Evolutionary conservation across 2,888 invertebrate genomes (phyloP).

Genomic region (Limnephilus lunatus): DNA sequence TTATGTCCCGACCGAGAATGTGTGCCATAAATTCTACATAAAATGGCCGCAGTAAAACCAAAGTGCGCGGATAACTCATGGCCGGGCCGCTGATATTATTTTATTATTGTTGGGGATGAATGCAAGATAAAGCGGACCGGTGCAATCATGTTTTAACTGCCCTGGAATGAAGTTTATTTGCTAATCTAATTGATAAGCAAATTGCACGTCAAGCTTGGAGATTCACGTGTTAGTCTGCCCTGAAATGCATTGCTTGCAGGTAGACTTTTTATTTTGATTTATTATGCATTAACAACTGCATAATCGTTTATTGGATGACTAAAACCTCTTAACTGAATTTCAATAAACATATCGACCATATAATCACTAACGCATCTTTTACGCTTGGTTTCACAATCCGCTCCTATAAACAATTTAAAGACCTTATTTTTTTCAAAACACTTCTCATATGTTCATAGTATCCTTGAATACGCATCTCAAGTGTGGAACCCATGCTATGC

Average conservation of each 20-base stretch:
- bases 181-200: background rate
- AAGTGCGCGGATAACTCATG: background rate
- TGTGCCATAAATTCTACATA: background rate
- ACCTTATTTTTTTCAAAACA: too few relatives aligned
- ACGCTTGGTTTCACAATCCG: too few relatives aligned
- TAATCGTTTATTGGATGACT: too few relatives aligned
- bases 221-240: background rate
- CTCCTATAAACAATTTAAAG: too few relatives aligned
- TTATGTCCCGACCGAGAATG: background rate
- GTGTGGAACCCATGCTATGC: too few relatives aligned
- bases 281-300: background rate
- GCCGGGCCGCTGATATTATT: background rate
- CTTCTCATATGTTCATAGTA: too few relatives aligned
- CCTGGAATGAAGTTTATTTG: background rate
- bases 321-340: too few relatives aligned
- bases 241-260: background rate
- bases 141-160: background rate
- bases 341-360: too few relatives aligned
- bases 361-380: too few relatives aligned
- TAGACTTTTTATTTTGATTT: background rate
- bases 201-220: background rate
- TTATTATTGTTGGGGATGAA: background rate
- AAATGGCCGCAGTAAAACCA: conserved; percentile 2
- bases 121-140: background rate
- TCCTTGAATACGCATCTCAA: too few relatives aligned